phyloP scores from a whole-genome alignment of 1,140 invertebrate genomes.

The Globodera ellingtonae region DNA sequence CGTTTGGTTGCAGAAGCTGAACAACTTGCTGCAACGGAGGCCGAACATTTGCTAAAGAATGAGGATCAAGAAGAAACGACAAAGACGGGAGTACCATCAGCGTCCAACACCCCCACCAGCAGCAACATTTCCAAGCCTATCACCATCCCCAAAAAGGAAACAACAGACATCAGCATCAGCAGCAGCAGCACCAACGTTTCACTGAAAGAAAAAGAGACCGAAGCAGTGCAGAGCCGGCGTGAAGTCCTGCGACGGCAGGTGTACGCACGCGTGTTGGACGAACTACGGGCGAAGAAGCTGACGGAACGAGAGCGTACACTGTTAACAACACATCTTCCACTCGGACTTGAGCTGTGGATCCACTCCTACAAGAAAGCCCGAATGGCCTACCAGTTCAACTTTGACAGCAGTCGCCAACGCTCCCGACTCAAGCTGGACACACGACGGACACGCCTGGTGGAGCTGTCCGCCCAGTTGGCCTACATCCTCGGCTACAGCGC shows the following conservation, averaged over 20 bases:
- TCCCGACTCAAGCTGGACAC: background rate
- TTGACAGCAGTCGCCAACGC: background rate
- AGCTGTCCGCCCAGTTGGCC: constrained; percentile 2
- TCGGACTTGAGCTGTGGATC: background rate
- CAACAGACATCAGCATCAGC: background rate
- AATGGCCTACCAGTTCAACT: constrained; percentile 9
- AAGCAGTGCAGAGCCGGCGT: too few relatives aligned
- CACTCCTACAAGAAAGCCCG: background rate
- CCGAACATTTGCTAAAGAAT: too few relatives aligned
- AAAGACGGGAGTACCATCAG: background rate
- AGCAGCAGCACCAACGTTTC: background rate
- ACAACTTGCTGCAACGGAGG: background rate
- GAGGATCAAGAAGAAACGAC: background rate
- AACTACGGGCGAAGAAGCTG: too few relatives aligned
- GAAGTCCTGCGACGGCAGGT: too few relatives aligned
- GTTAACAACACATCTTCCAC: background rate
- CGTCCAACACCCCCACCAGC: too few relatives aligned
- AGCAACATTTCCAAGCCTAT: too few relatives aligned
- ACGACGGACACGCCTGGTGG: background rate
- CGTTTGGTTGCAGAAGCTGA: background rate
- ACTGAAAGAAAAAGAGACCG: background rate
- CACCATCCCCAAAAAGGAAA: too few relatives aligned
- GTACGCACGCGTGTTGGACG: too few relatives aligned
- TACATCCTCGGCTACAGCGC: background rate
- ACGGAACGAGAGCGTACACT: too few relatives aligned